A percentile compares a stretch with the other conserved stretches of the same genome.
These are phyloP conservation scores for Himalopsyche anomala DNA, from an alignment of 2,888 invertebrate genomes.

Conservation along the genomic window DNA sequence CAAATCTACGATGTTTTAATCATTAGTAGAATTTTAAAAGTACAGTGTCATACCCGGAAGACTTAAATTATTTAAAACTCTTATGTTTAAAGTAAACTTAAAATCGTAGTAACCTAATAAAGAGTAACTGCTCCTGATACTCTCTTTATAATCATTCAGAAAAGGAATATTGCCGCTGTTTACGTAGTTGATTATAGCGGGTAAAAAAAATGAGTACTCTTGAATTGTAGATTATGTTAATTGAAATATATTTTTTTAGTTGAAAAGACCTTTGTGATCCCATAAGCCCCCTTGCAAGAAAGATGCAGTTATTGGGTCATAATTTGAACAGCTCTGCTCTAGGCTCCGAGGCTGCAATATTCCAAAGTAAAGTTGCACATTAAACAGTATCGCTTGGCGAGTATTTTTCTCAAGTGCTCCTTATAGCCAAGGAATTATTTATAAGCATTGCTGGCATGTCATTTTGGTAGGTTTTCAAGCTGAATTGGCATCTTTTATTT, in stretches of 20 bases:
- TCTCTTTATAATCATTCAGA: too few relatives aligned
- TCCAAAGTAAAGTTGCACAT: conserved; percentile 22
- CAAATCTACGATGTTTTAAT: too few relatives aligned
- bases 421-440: conserved; percentile 46
- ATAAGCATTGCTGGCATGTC: conserved; percentile 43
- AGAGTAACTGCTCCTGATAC: too few relatives aligned
- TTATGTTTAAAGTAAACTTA: too few relatives aligned
- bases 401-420: conserved; percentile 45
- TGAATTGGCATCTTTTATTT: conserved; percentile 7
- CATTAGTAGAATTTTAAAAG: too few relatives aligned
- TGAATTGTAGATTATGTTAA: too few relatives aligned
- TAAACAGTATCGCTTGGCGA: conserved; percentile 29
- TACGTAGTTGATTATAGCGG: too few relatives aligned
- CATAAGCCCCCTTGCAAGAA: background rate
- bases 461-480: conserved; percentile 41
- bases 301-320: conserved; percentile 6
- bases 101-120: too few relatives aligned
- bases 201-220: too few relatives aligned
- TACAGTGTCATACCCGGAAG: too few relatives aligned
- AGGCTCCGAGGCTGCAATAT: background rate
- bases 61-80: too few relatives aligned
- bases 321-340: conserved; percentile 25
- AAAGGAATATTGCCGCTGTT: too few relatives aligned
- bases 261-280: background rate
- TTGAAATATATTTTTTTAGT: background rate